Base-by-base conservation (phyloP, 2,113 vertebrate genomes). In the Telmatochromis bifrenatus region DNA sequence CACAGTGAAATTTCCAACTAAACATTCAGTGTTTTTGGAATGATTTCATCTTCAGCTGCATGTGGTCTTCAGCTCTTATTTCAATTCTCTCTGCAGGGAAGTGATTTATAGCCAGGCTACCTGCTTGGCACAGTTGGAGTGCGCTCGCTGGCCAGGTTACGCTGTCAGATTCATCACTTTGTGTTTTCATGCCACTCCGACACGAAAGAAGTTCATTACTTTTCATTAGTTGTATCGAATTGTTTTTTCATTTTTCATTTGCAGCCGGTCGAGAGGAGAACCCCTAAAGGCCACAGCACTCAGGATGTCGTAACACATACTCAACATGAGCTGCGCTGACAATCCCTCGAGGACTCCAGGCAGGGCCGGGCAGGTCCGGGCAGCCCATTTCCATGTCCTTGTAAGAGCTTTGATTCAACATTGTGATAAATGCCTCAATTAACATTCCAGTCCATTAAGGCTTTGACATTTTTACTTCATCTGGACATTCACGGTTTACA, bases 371-470 rank as follows among this genome's bases (percentile, higher is more conserved):
- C 90, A 88, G 84, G 91, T 92, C 91, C 62, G 6, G 79, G 87
- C 91, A 86, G 91, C 88, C 83, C 17, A 19, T 65, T 73, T 79
- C 65, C 77, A 62, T 42, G 88, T 87, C 73, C 28, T 31, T 58
- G 81, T 83, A 83, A 79, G 86, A 85, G 56, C 91, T 92, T 85
- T 88, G 84, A 93, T 92, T 93, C 86, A n/a, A 91, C 91, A 87
- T 89, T 7, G 49, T 90, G 93, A 95, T 93, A 88, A 94, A 93
- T 80, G 85, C 56, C 85, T 84, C 88, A 92, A 94, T 95, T 94
- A 94, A 93, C 94, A 95, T 96, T 94, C 90, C n/a, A 75, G 70
- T 92, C 89, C 92, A 86, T 87, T 92, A 89, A 82, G 58, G 58
- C 86, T 26, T 11, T 83, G 88, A 92, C 90, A 75, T 85, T 87